phyloP scores from a whole-genome alignment of 2,888 invertebrate species.

The Eremobia ochroleuca region DNA sequence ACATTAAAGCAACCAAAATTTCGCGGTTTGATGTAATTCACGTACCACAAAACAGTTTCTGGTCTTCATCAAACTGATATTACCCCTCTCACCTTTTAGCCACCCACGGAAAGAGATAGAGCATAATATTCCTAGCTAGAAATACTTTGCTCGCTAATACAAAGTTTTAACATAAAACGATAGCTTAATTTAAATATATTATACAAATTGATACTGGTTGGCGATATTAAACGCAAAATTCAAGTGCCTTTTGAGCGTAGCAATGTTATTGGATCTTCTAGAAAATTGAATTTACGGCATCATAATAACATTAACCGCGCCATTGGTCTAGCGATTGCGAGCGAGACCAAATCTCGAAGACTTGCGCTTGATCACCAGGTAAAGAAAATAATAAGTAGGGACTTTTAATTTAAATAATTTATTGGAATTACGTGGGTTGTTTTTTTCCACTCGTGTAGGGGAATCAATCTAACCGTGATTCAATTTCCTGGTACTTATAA shows the following conservation, averaged over 20 bases:
- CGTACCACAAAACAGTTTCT: constrained; percentile 41
- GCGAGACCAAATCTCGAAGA: constrained; percentile 35
- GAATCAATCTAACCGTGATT: background rate
- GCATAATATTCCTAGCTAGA: constrained; percentile 8
- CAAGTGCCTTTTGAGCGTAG: constrained; percentile 53
- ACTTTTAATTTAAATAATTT: constrained; percentile 9
- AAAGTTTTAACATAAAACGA: constrained; percentile 48
- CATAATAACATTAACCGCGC: constrained; percentile 51
- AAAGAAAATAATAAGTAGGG: background rate
- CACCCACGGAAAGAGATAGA: constrained; percentile 19
- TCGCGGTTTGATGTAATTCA: constrained; percentile 34
- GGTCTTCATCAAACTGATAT: constrained; percentile 48
- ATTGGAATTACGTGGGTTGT: constrained; percentile 1
- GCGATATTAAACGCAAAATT: constrained; percentile 60
- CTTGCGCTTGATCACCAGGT: constrained; percentile 22
- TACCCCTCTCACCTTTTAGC: constrained; percentile 19
- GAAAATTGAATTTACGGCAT: constrained; percentile 56
- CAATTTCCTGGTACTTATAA: background rate
- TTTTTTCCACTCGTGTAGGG: background rate
- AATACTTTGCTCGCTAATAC: constrained; percentile 29
- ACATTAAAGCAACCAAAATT: constrained; percentile 36
- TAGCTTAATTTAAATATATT: constrained; percentile 55
- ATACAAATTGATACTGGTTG: constrained; percentile 54
- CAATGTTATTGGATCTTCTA: constrained; percentile 54
- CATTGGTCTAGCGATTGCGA: constrained; percentile 41